Evolutionary conservation across 1,140 invertebrate species (phyloP), one percentile per base, ranked within the genome.

Genomic region (Metopolophium dirhodum): DNA sequence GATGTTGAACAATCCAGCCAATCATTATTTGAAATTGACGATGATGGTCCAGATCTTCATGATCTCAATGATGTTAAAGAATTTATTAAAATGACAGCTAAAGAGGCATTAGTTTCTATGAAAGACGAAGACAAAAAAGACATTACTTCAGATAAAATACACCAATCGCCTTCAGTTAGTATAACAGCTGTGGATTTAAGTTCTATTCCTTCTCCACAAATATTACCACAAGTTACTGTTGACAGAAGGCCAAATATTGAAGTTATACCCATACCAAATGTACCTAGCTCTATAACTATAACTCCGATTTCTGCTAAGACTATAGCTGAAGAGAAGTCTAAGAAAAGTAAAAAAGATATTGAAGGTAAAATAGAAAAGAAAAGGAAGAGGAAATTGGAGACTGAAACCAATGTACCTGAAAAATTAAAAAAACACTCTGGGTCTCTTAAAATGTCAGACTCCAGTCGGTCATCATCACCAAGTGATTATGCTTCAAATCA

Each of bases 271-370:
- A 96, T 96, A 26, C 95, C 97, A 7, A 96, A 96, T 54, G 95
- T 97, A 51, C 96, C 97, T 18, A 97, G 97, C 95, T 97, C 97
- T 7, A 97, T 98, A 37, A 98, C 98, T 0, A 98, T 98, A 82
- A 98, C 98, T 0, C 97, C 98, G 9, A 94, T 96, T 95, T 54
- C 96, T 95, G 95, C 95, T 93, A 96, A 96, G 94, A 95, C 95
- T 7, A 94, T 96, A 51, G 95, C 95, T 90, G 97, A 97, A 93
- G 97, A 97, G 35, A 96, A 96, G 89, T 96, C 95, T 93, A 94
- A 96, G 96, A 94, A 93, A 83, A 94, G 93, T 85, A 91, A 90
- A 77, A 93, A 86, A 49, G 88, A 94, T 23, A 96, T 96, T 93
- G 97, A 97, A 94, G 95, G 95, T n/a, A 96, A 96, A 94, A 95